Base-by-base conservation (phyloP, 1,140 invertebrate species). In the Gryllus bimaculatus region DNA sequence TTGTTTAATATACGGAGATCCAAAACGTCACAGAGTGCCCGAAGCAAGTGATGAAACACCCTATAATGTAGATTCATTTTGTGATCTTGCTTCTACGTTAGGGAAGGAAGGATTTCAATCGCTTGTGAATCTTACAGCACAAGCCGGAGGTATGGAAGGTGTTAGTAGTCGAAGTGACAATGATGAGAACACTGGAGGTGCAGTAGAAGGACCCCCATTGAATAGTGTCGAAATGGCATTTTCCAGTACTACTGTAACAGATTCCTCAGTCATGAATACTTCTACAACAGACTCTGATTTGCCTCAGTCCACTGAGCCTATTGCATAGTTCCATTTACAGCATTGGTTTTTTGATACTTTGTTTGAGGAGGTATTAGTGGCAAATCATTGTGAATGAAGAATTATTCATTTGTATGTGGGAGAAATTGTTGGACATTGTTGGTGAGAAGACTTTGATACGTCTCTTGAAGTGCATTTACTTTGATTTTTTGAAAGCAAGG, bases 1-100 rank as follows among this genome's bases (percentile, higher is more conserved):
- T 82, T 90, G 89, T 80, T 84, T 92, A n/a, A 83, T 92, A 8
- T 90, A 89, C 78, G 89, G 90, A 4, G 91, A 92, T 80, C 87
- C 87, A 0, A 92, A 91, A 83, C 85, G 90, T 18, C 88, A 89
- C 54, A 48, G 80, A 48, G 48, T 76, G 47, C 76, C 54, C 47
- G 78, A 79, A 49, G 74, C 78, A 10, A 73, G 15, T 10, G 73
- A 47, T 8, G 47, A 75, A 4, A 13, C 78, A 18, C 47, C 78
- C 4, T 79, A 79, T 47, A 47, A 49, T 74, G 78, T 73, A 8
- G 78, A 79, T 20, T 73, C 78, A 13, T 48, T 79, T 6, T 74
- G 78, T 79, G 78, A 79, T 26, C 47, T 79, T 26, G 78, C 78
- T n/a, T 73, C 47, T 48, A 49, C 66, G 13, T 74, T 79, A n/a